Evolutionary conservation across 2,113 vertebrate genomes (phyloP).

Genomic region (Xiphias gladius): DNA sequence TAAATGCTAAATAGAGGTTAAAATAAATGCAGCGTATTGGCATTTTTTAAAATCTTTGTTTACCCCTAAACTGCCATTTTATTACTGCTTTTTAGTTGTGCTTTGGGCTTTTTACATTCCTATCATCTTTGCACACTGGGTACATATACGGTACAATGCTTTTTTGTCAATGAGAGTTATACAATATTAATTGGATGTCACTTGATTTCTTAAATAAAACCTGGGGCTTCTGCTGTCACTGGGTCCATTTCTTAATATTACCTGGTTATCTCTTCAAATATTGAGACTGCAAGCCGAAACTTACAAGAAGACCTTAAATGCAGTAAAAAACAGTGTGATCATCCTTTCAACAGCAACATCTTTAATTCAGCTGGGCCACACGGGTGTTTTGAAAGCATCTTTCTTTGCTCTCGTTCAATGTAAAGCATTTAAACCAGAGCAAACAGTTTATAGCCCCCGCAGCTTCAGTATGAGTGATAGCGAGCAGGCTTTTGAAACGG

Average conservation of each 20-base stretch:
- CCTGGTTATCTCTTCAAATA: slow-evolving; percentile 10
- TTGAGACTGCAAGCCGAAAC: background rate
- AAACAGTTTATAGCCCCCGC: slow-evolving; percentile 45
- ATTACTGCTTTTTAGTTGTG: background rate
- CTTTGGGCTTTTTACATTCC: background rate
- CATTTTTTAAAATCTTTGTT: background rate
- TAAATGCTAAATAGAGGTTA: background rate
- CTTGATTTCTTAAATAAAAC: slow-evolving; percentile 7
- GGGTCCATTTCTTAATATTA: background rate
- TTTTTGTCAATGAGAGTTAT: background rate
- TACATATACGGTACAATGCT: background rate
- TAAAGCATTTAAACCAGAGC: slow-evolving; percentile 56
- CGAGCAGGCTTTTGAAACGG: slow-evolving; percentile 61
- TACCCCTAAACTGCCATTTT: background rate
- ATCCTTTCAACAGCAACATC: slow-evolving; percentile 38
- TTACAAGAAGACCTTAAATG: slow-evolving; percentile 13
- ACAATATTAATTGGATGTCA: background rate
- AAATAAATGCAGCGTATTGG: background rate
- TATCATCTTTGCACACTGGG: background rate
- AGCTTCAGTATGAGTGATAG: slow-evolving; percentile 52
- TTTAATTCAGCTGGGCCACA: slow-evolving; percentile 48
- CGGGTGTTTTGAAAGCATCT: slow-evolving; percentile 54
- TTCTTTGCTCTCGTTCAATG: slow-evolving; percentile 41
- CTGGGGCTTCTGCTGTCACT: too few species aligned
- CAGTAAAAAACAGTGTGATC: slow-evolving; percentile 24